Conservation (phyloP, 2,113 vertebrate species). For the Cinclus cinclus region DNA sequence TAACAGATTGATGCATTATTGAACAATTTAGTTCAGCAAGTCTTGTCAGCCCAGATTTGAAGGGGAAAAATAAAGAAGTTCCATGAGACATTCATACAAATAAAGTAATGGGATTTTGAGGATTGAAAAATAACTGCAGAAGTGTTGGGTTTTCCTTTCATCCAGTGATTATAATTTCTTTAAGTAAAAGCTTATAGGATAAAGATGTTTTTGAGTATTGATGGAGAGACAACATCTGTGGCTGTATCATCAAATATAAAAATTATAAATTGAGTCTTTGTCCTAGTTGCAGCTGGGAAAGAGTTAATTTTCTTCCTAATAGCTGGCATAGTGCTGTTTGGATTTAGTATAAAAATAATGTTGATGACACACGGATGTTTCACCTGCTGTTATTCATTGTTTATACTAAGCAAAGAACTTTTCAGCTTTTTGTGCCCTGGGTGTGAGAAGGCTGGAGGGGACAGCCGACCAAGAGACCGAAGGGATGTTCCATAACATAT, state of each 20-base stretch:
- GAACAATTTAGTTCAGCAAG: slow-evolving; percentile 28
- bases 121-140: not conserved
- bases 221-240: not conserved
- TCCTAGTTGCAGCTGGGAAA: not conserved
- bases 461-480: not conserved
- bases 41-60: not conserved
- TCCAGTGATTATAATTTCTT: not conserved
- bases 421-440: not conserved
- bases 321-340: not conserved
- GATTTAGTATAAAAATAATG: not conserved
- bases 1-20: slow-evolving; percentile 18
- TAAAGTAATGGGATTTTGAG: not conserved
- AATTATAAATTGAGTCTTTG: not conserved
- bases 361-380: not conserved
- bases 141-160: not conserved
- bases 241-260: not conserved
- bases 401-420: not conserved
- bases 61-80: not conserved
- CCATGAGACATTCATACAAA: not conserved
- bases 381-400: not conserved
- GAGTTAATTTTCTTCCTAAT: not conserved
- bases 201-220: not conserved
- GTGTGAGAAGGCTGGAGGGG: not conserved
- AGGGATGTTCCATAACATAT: not conserved
- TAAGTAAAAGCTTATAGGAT: not conserved